Evolutionary conservation across 92 coral and sea anemone species (phyloP), one percentile per base, ranked within the genome.

Genomic region (Parazoanthus swiftii): DNA sequence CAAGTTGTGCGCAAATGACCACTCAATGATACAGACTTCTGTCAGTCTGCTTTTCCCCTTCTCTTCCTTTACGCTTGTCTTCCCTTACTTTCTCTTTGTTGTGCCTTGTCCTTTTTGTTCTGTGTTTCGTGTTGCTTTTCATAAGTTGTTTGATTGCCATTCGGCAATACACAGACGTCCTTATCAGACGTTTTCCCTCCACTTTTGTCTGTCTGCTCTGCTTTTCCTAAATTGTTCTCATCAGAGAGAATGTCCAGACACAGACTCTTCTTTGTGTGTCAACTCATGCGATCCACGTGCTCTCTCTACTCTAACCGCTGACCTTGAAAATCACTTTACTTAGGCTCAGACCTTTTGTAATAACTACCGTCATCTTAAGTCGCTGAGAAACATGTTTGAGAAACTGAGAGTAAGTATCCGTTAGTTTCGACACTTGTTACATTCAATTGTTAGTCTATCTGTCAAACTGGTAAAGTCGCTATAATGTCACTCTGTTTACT

Each of bases 321-420:
- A 83, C 63, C 86, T 71, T 68, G 63, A 67, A 67, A 33, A 38
- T 39, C 76, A 66, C 33, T 48, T 46, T 70, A 68, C 77, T 70
- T 67, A 83, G 86, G 77, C 86, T 83, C 79, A 68, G 65, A n/a
- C 78, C 86, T 46, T 48, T 42, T 63, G 58, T 83, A 83, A 43
- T 48, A 33, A 70, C 74, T 46, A 71, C 39, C 79, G 37, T 14
- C 56, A 51, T 71, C 86, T 26, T 46, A 68, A 29, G n/a, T 44
- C 63, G 70, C 42, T 83, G 65, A 71, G 77, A 71, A 83, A 43
- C 65, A 70, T 67, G 86, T 26, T 70, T 71, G 77, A 83, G n/a
- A 83, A 83, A 15, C 25, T 46, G 26, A 50, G 86, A 83, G 86
- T 83, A 83, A 83, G 86, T 83, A 83, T 71, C 3, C 44, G 50